A percentile compares a stretch with the other conserved stretches of the same genome.
Evolutionary conservation across 2,888 invertebrate species (phyloP).

Genomic region (Ichneumoninae sp.): DNA sequence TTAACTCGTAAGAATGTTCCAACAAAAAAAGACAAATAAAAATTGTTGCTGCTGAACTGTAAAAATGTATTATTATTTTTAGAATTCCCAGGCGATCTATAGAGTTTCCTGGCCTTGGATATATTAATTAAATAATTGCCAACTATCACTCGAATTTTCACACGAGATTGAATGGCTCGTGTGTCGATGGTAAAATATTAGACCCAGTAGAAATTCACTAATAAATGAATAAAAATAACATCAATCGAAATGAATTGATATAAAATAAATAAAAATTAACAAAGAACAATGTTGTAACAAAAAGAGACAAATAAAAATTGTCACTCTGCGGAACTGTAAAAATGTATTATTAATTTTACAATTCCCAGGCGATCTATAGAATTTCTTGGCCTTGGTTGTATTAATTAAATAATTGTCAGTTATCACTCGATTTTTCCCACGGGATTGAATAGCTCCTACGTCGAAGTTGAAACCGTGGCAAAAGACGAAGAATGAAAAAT

Average conservation of each 20-base stretch:
- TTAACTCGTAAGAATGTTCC: no score
- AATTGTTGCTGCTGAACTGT: not conserved
- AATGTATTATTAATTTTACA: no score
- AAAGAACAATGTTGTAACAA: no score
- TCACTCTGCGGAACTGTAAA: no score
- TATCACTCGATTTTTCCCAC: not conserved
- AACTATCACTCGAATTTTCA: no score
- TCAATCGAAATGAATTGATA: not conserved
- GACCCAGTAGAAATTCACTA: not conserved
- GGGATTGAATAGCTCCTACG: not conserved
- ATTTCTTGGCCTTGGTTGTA: no score
- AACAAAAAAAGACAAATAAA: not conserved
- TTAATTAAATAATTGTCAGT: no score
- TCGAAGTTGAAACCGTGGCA: not conserved
- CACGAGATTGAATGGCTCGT: not conserved
- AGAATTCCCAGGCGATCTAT: not conserved
- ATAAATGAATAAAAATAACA: no score
- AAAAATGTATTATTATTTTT: not conserved
- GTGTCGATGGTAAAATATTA: not conserved
- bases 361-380: no score
- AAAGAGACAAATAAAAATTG: no score
- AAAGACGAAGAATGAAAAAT: not conserved
- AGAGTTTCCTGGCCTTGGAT: not conserved
- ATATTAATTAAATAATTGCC: no score
- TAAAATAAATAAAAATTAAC: no score